Percentiles rank a stretch among this genome's conserved stretches.
Conservation (phyloP, 2,888 invertebrate genomes). For the Tenthredo mesomela region DNA sequence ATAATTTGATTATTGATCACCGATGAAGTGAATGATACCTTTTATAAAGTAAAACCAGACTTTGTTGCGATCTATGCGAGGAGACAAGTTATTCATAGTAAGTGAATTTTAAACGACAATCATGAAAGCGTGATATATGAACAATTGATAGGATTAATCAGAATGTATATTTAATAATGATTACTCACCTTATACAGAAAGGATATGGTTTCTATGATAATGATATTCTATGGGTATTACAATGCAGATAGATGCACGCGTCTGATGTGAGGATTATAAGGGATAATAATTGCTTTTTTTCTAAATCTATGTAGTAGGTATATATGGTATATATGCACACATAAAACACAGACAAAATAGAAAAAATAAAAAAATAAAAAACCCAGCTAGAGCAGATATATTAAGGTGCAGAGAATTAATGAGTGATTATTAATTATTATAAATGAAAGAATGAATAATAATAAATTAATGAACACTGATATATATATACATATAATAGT, state of each 20-base stretch:
- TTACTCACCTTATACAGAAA: conserved; percentile 22
- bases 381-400: background rate
- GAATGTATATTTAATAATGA: conserved; percentile 14
- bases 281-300: background rate
- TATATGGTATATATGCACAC: background rate
- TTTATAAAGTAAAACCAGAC: no score
- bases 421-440: background rate
- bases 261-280: background rate
- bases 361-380: background rate
- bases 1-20: background rate
- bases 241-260: background rate
- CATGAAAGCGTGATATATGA: background rate
- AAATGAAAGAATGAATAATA: background rate
- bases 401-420: background rate
- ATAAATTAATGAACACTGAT: background rate
- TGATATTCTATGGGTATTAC: conserved; percentile 13
- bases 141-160: background rate
- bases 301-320: background rate
- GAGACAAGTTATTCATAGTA: background rate
- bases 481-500: conserved; percentile 1
- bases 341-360: background rate
- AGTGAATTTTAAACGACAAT: background rate
- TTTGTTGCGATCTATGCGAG: background rate
- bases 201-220: conserved; percentile 3
- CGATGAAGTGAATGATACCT: background rate